Percentiles rank a stretch among this genome's conserved stretches.
These are phyloP conservation scores for Cyrtonyx montezumae DNA, from an alignment of 2,113 vertebrate species.

Conservation along the genomic window DNA sequence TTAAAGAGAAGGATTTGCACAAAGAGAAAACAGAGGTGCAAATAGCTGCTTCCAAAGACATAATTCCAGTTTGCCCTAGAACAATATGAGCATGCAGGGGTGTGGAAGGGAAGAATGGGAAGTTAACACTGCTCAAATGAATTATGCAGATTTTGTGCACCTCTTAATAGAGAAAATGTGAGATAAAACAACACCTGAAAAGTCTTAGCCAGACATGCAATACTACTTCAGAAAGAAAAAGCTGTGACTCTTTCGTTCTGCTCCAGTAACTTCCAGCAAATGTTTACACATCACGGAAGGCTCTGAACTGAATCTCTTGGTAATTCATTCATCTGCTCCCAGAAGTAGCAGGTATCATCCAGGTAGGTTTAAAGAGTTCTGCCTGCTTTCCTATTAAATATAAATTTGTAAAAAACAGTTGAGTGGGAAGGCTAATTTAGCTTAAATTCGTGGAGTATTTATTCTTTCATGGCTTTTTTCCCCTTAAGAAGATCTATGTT, in stretches of 20 bases:
- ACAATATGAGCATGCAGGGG: neutral
- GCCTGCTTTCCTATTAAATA: neutral
- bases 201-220: neutral
- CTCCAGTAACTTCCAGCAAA: constrained; percentile 40
- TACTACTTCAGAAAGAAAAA: neutral
- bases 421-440: neutral
- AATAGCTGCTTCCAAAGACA: neutral
- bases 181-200: neutral
- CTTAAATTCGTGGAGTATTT: neutral
- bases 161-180: neutral
- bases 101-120: neutral
- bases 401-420: neutral
- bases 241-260: neutral
- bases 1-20: neutral
- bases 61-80: neutral
- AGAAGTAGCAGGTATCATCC: neutral
- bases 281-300: neutral
- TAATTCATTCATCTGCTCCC: neutral
- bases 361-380: neutral
- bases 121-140: neutral
- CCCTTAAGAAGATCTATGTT: neutral
- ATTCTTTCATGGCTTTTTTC: neutral
- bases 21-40: neutral
- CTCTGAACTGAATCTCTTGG: neutral
- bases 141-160: neutral